phyloP scores from a whole-genome alignment of 1,140 invertebrate genomes.

The Drosophila erecta region DNA sequence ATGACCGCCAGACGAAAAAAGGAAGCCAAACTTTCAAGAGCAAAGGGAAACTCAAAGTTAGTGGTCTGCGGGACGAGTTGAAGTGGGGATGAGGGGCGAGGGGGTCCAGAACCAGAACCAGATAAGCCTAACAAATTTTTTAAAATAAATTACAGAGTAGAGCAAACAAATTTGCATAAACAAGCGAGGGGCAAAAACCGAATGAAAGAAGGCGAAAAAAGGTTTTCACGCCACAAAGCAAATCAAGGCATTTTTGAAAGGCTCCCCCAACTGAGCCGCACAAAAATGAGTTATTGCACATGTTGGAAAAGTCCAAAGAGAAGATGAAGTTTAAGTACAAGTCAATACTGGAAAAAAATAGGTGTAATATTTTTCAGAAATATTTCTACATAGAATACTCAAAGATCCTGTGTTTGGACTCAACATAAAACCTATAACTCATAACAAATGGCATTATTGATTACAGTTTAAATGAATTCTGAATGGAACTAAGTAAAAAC shows the following conservation, averaged over 20 bases:
- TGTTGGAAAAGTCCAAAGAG: slow-evolving; percentile 30
- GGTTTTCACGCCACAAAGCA: slow-evolving; percentile 78
- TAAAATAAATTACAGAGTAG: slow-evolving; percentile 81
- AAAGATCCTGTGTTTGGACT: no score
- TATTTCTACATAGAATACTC: not conserved
- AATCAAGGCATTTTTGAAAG: slow-evolving; percentile 78
- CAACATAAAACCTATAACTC: no score
- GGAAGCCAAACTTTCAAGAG: slow-evolving; percentile 38
- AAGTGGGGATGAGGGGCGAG: not conserved
- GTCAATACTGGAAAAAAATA: not conserved
- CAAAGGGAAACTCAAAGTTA: slow-evolving; percentile 32
- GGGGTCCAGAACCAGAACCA: slow-evolving; percentile 41
- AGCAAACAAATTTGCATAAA: slow-evolving; percentile 82
- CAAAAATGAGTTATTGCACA: slow-evolving; percentile 80
- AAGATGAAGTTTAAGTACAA: slow-evolving; percentile 13
- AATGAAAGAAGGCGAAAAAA: slow-evolving; percentile 30
- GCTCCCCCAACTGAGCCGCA: slow-evolving; percentile 18
- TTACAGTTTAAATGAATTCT: no score
- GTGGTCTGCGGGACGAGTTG: slow-evolving; percentile 6
- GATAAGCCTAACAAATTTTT: slow-evolving; percentile 83
- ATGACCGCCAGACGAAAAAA: slow-evolving; percentile 53
- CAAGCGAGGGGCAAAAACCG: slow-evolving; percentile 47
- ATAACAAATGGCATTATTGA: no score
- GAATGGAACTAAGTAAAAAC: no score
- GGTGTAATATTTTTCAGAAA: not conserved